Conservation (phyloP, 2,888 invertebrate genomes). For the Drosophila conformis region DNA sequence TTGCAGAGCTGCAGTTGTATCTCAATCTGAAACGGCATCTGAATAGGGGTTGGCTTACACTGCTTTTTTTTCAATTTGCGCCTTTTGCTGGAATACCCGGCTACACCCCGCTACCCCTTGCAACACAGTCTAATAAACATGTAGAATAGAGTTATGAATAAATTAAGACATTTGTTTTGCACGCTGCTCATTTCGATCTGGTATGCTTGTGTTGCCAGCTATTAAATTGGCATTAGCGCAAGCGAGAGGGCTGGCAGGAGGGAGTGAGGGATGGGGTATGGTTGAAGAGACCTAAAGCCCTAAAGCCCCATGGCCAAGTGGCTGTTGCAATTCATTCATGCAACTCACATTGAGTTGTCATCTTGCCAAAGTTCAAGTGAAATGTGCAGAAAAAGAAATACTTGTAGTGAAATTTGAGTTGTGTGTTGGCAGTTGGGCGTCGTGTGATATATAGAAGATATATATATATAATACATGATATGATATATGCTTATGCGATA, state of each 20-base stretch:
- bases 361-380: slow-evolving; percentile 26
- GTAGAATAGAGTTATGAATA: slow-evolving; percentile 79
- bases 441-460: background rate
- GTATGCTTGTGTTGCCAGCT: slow-evolving; percentile 55
- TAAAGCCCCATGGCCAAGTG: slow-evolving; percentile 16
- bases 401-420: slow-evolving; percentile 44
- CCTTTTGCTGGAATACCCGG: slow-evolving; percentile 4
- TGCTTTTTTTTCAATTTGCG: slow-evolving; percentile 53
- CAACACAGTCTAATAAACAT: slow-evolving; percentile 70
- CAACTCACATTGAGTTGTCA: slow-evolving; percentile 27
- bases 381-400: slow-evolving; percentile 20
- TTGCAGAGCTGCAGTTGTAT: slow-evolving; percentile 50
- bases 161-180: slow-evolving; percentile 79
- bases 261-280: background rate
- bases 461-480: background rate
- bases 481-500: slow-evolving; percentile 43
- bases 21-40: slow-evolving; percentile 16
- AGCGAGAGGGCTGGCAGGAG: slow-evolving; percentile 32
- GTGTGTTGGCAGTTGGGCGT: background rate
- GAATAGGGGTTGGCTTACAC: slow-evolving; percentile 41
- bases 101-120: background rate
- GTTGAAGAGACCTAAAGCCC: slow-evolving; percentile 6
- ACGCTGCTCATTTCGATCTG: slow-evolving; percentile 72
- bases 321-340: slow-evolving; percentile 15
- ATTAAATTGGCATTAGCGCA: slow-evolving; percentile 83